phyloP scores from a whole-genome alignment of 2,888 invertebrate genomes.

The Drosophila setosimentum region DNA sequence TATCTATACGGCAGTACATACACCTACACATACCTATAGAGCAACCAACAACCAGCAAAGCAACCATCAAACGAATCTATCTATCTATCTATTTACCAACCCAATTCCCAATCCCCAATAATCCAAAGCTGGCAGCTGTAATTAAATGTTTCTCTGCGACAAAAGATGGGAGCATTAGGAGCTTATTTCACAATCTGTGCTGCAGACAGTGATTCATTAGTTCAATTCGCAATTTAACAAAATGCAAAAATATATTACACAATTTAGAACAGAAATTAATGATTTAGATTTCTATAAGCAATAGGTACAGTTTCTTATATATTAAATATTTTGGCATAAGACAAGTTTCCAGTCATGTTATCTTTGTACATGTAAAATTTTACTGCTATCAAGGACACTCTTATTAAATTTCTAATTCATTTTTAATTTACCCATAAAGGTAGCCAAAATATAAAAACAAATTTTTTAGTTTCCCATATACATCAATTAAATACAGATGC shows the following conservation, averaged over 20 bases:
- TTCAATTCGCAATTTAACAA: conserved; percentile 13
- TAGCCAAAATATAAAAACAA: not conserved
- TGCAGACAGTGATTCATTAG: conserved; percentile 18
- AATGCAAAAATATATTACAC: conserved; percentile 1
- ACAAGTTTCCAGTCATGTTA: not conserved
- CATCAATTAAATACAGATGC: not conserved
- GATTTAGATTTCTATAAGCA: not conserved
- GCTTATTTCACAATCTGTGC: conserved; percentile 29
- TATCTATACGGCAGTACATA: conserved; percentile 1
- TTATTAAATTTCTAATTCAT: not conserved
- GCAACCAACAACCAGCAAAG: not conserved
- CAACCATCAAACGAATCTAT: conserved; percentile 10
- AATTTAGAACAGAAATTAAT: not conserved
- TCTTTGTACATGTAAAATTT: not conserved
- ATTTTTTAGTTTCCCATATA: not conserved
- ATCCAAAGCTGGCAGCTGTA: conserved; percentile 47
- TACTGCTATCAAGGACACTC: not conserved
- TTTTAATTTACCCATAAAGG: not conserved
- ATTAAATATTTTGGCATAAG: not conserved
- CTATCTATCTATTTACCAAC: conserved; percentile 36
- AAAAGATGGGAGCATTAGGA: conserved; percentile 17
- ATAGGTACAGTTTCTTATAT: not conserved
- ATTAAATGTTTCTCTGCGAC: conserved; percentile 37
- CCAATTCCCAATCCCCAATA: conserved; percentile 25
- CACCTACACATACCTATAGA: conserved; percentile 3